Evolutionary conservation across 2,888 invertebrate species (phyloP), one percentile per base, ranked within the genome.

Genomic region (Dasysyrphus albostriatus): DNA sequence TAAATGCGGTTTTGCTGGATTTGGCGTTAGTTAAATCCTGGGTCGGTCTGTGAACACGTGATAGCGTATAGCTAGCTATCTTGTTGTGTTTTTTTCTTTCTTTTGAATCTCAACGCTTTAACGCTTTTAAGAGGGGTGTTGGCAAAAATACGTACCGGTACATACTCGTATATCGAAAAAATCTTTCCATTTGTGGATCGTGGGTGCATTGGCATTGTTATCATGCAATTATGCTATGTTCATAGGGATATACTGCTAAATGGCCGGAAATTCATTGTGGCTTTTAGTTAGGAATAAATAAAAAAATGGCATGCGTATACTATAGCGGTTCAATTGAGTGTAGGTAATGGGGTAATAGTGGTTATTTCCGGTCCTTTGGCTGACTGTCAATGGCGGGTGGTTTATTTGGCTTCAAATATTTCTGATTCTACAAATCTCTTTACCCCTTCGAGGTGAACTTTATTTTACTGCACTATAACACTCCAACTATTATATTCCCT

Each of bases 1-100:
- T 61, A 37, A 72, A 61, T 56, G 75, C 32, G 54, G 65, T 63
- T 51, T 75, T 80, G 24, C 54, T 77, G 63, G 79, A 79, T 65
- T 63, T 72, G 80, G 72, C 76, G 72, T 80, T 84, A 81, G 85
- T 74, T 32, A 56, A 49, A 82, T 77, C 74, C 67, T 69, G 73
- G 73, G 3, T 24, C 2, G 65, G 5, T 39, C 70, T 81, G 84
- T 54, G 77, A 77, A 77, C 81, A 70, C 51, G 77, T 77, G 82
- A 85, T 85, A 77, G 56, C 44, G 69, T 54, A 76, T 76, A 24
- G 2, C 1, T 24, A 24, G 24, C 24, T 24, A 2, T 24, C 51
- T 75, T 12, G 24, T 51, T 14, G 16, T 34, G 2, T 63, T 42
- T 44, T 12, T 39, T 29, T 61, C 9, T 49, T 9, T 58, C 69